phyloP scores from a whole-genome alignment of 2,888 invertebrate genomes.

The Acheta domesticus region DNA sequence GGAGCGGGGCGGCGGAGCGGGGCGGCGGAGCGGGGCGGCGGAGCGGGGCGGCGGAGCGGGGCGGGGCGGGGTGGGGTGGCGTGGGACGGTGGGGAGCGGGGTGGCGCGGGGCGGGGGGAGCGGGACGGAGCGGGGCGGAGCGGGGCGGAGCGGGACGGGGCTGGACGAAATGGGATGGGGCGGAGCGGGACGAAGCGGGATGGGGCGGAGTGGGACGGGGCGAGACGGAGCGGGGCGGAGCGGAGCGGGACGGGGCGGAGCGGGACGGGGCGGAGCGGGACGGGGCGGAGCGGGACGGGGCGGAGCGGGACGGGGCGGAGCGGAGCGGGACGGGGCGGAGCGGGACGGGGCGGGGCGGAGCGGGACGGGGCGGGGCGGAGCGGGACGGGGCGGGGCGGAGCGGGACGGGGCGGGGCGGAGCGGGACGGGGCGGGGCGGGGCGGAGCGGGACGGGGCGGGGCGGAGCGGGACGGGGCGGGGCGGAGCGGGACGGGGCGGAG shows the following conservation, averaged over 20 bases:
- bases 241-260: neutral
- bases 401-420: no score
- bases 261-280: neutral
- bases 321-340: neutral
- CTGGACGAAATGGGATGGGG: no score
- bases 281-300: neutral
- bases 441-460: no score
- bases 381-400: no score
- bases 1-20: no score
- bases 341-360: no score
- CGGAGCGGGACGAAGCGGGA: neutral
- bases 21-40: neutral
- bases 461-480: no score
- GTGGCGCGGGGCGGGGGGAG: neutral
- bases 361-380: no score
- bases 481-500: no score
- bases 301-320: neutral
- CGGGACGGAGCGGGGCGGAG: neutral
- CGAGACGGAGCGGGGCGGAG: neutral
- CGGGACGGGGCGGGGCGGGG: no score
- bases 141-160: no score
- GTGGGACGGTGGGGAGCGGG: no score
- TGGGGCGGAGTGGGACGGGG: neutral
- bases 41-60: neutral
- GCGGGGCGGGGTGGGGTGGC: neutral